Conservation (phyloP, 2,113 vertebrate species). For the Catharus bicknelli region DNA sequence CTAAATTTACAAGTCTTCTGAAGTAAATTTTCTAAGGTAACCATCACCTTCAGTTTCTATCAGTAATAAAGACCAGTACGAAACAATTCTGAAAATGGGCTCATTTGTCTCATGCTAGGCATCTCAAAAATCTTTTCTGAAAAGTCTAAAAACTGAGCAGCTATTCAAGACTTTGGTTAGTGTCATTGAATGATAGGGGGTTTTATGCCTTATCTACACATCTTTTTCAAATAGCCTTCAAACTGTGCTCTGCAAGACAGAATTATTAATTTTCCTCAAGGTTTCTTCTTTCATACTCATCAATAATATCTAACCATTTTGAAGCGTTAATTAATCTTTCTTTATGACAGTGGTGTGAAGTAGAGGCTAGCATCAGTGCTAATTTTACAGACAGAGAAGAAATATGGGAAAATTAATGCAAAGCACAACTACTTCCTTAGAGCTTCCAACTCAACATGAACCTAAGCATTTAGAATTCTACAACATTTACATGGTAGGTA, state of each 20-base stretch:
- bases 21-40: neutral
- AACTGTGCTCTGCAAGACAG: conserved; percentile 1
- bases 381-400: neutral
- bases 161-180: neutral
- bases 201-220: conserved; percentile 2
- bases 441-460: neutral
- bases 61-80: neutral
- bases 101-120: neutral
- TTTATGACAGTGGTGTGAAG: conserved; percentile 14
- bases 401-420: neutral
- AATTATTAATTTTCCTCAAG: conserved; percentile 45
- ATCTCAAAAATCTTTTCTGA: neutral
- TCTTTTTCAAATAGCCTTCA: conserved; percentile 17
- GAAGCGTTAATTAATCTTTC: conserved; percentile 24
- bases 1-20: neutral
- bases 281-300: conserved; percentile 16
- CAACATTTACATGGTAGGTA: neutral
- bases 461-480: neutral
- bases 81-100: neutral
- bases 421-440: neutral
- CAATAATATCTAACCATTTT: conserved; percentile 27
- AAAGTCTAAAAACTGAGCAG: neutral
- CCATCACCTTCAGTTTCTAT: neutral
- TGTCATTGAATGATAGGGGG: neutral
- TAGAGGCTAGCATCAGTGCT: neutral